phyloP scores from a whole-genome alignment of 2,113 vertebrate genomes.

The Rhizomys pruinosus region DNA sequence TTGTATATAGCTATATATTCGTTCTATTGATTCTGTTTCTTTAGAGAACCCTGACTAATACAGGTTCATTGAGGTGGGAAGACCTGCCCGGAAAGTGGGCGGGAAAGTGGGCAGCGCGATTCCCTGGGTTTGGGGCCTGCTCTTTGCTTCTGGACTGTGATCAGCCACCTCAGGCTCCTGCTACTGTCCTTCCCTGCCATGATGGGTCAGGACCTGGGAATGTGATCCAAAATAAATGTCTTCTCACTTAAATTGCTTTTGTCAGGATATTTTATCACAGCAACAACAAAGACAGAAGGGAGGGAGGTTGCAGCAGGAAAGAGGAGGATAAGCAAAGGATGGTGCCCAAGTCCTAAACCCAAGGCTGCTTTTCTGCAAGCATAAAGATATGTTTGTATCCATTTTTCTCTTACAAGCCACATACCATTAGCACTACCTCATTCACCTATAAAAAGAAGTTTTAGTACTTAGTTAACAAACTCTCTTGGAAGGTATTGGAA shows the following conservation, averaged over 20 bases:
- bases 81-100: not conserved
- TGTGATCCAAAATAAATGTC: not conserved
- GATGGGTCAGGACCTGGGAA: too few species aligned
- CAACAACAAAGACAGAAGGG: not conserved
- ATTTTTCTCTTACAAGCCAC: too few species aligned
- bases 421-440: not conserved
- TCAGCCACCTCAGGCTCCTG: not conserved
- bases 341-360: not conserved
- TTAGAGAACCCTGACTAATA: too few species aligned
- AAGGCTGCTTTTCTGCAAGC: not conserved
- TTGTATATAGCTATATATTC: too few species aligned
- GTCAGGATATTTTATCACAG: not conserved
- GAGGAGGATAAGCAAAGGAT: too few species aligned
- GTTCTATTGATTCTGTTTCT: too few species aligned
- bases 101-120: too few species aligned
- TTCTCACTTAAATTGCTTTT: not conserved
- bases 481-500: not conserved
- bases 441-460: not conserved
- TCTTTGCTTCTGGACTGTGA: not conserved
- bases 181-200: not conserved
- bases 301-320: accelerated
- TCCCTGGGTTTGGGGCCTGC: not conserved
- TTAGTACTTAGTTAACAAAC: not conserved
- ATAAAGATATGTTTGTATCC: too few species aligned
- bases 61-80: too few species aligned